phyloP scores from a whole-genome alignment of 2,113 vertebrate genomes.

The Turnix velox region DNA sequence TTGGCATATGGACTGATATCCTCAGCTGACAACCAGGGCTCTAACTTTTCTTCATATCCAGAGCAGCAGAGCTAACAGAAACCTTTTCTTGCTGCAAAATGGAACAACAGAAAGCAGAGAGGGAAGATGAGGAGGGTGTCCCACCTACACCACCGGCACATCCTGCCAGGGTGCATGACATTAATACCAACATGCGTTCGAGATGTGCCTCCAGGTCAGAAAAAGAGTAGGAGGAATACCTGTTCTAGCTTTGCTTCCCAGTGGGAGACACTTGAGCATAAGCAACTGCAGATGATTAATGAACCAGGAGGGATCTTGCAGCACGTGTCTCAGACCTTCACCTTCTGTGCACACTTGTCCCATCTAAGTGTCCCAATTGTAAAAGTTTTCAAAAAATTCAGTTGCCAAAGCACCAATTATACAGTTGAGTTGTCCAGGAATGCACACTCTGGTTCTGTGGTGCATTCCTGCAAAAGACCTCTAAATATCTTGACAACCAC shows the following conservation, averaged over 20 bases:
- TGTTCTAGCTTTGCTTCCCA: not conserved
- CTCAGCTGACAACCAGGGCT: not conserved
- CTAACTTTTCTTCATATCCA: not conserved
- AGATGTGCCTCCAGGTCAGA: not conserved
- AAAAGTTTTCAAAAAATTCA: not conserved
- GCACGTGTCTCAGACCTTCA: not conserved
- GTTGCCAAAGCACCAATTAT: not conserved
- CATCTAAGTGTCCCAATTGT: not conserved
- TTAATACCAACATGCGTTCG: not conserved
- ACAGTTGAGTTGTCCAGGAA: not conserved
- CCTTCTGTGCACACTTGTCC: rapidly evolving
- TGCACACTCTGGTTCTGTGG: not conserved
- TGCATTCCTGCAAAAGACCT: not conserved
- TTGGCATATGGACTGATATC: not conserved
- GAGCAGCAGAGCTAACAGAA: not conserved
- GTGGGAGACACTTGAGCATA: not conserved
- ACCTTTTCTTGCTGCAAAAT: not conserved
- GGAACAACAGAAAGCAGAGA: not conserved
- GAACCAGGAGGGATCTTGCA: not conserved
- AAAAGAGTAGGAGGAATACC: not conserved
- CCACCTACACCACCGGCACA: not conserved
- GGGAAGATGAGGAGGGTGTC: not conserved
- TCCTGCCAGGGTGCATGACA: not conserved
- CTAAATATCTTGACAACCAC: not conserved
- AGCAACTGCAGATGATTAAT: not conserved